phyloP scores from a whole-genome alignment of 2,797 vertebrate genomes.

The Centroberyx gerrardi region DNA sequence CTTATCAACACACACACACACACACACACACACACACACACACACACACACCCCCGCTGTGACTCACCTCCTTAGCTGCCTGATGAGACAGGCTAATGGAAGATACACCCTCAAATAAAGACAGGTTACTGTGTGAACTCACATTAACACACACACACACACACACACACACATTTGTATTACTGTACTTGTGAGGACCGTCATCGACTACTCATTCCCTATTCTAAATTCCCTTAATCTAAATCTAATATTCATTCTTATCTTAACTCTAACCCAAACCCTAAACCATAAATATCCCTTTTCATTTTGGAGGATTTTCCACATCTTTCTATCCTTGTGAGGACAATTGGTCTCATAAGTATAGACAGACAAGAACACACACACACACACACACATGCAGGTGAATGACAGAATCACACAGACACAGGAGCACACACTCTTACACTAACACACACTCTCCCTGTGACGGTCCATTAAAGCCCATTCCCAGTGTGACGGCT shows the following conservation, averaged over 20 bases:
- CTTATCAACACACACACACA: constrained; percentile 24
- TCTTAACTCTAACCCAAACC: too few relatives aligned
- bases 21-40: constrained; percentile 8
- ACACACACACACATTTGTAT: not conserved
- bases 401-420: not conserved
- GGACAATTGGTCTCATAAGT: not conserved
- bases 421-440: not conserved
- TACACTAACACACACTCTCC: not conserved
- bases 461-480: constrained; percentile 56
- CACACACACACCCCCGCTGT: constrained; percentile 30
- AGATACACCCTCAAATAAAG: constrained; percentile 57
- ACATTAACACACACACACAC: constrained; percentile 8
- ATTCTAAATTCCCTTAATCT: too few relatives aligned
- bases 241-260: too few relatives aligned
- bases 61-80: constrained; percentile 58
- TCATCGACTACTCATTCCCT: too few relatives aligned
- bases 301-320: too few relatives aligned
- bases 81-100: constrained; percentile 68
- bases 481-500: constrained; percentile 23
- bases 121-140: constrained; percentile 36
- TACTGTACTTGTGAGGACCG: not conserved
- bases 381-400: not conserved
- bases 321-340: too few relatives aligned
- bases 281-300: too few relatives aligned
- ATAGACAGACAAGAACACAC: constrained; percentile 5